Evolutionary conservation across 2,113 vertebrate genomes (phyloP), one percentile per base, ranked within the genome.

Genomic region (Trochalopteron elliotii): DNA sequence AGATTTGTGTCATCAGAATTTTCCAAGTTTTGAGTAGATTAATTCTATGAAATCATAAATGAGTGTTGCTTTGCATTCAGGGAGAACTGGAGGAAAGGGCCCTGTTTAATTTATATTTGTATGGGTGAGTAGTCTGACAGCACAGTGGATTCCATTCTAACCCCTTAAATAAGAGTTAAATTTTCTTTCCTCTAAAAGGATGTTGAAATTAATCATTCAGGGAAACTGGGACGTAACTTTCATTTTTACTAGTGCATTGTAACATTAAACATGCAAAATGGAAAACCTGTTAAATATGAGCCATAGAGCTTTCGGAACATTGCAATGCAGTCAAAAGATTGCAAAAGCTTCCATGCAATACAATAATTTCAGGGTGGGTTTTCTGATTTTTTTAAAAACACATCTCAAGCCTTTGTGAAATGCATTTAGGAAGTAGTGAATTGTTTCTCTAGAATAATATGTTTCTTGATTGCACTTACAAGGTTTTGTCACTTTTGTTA

Each of bases 381-480:
- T 97, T 96, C 80, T 25, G 69, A 21, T 71, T 92, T 87, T 95
- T 92, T 95, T 96, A 71, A 8, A 97, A 97, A 78, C 25, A 28
- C 33, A 44, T 96, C 67, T 95, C 63, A 81, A 69, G 40, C 10
- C 75, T 87, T 69, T 76, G 14, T 92, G 83, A 94, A 95, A 89
- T 86, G 65, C 77, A 89, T 97, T 96, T 96, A 95, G 61, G 68
- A 96, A 60, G 92, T 89, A 92, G 89, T 68, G 56, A 97, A 97
- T 92, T 96, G 56, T 97, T 89, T 96, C 72, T 83, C 67, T 81
- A 76, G 84, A 95, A 96, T 88, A 70, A 50, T 86, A 77, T 92
- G 94, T 97, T 98, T 98, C 98, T 98, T 99, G 98, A 98, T 97
- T 98, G 98, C 98, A 98, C 98, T 98, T 98, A 98, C 95, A 97